Evolutionary conservation across 2,888 invertebrate genomes (phyloP), one percentile per base, ranked within the genome.

Genomic region (Ichneumoninae sp.): DNA sequence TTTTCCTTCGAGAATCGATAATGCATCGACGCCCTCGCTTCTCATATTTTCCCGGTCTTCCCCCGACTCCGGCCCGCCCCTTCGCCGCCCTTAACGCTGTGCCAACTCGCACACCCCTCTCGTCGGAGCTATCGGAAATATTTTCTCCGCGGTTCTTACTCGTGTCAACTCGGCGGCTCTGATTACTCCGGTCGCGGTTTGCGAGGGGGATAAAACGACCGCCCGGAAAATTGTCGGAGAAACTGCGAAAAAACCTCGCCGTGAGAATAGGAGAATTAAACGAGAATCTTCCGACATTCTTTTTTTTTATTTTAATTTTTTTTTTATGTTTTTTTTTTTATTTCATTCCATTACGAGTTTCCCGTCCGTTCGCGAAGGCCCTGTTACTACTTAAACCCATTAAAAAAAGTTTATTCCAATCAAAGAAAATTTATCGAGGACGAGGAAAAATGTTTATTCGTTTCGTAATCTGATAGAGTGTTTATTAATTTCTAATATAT

Each of bases 1-100:
- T 60, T 78, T 57, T 36, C 47, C 40, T 70, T 65, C 70, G 54
- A 54, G 76, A 76, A 82, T 82, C 57, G 82, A 71, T 79, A 69
- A 52, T 65, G 62, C 62, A 52, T 76, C 57, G 40, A 77, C 66
- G 60, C 62, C 47, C 74, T 26, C 50, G 40, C 36, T 8, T 16
- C 62, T 54, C 69, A 50, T 44, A 13, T 62, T 54, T 62, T 16
- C 65, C 52, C 44, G 40, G 40, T 10, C 40, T 60, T 4, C 3
- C 65, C 26, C 68, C 44, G 26, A 19, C 44, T 19, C 33, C 33
- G 30, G 19, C 5, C 13, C 62, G 5, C 30, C 44, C 22, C 22
- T 70, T 19, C 60, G 3, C 8, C 33, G 47, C 22, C 50, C 40
- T 40, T 16, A 10, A 1, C 33, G n/a, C 36, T 19, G 10, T 22